Base-by-base conservation (phyloP, 2,797 vertebrate species). In the Tadarida brasiliensis region DNA sequence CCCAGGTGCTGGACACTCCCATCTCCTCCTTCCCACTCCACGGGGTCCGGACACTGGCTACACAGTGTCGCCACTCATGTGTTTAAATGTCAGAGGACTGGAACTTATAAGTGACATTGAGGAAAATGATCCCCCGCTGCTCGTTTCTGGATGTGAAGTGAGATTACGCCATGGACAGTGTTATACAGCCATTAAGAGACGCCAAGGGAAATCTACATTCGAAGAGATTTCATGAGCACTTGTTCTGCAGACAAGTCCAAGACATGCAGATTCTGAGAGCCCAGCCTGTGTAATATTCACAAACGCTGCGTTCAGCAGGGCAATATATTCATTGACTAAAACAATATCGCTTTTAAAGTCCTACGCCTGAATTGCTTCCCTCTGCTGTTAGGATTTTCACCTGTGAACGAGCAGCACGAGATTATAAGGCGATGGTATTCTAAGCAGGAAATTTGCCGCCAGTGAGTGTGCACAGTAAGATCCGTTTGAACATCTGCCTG, bases 11-110 rank as follows among this genome's bases (percentile, higher is more conserved):
- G 3, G 39, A 44, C 39, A 44, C 39, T 4, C 4, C 26, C 26
- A 26, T 49, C 30, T 33, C 24, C 1, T 91, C 30, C 61, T 68
- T 26, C 24, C 35, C 19, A 68, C 7, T 26, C 2, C 9, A 12
- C 15, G 11, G 0, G 20, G 26, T 28, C 35, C 81, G 35, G 28
- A 57, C 19, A 4, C 28, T 28, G 26, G 35, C 24, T 0, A 0
- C 12, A 83, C 51, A 49, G 20, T 44, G 22, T 33, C 59, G 76
- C 74, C 65, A 39, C 67, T 47, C 10, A 2, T 19, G 24, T 33
- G 54, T 86, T 68, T 54, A 71, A 92, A 49, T 44, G 11, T 73
- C 82, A 94, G 59, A 87, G 76, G 74, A 15, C 7, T 83, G 49
- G 87, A 51, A 47, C 30, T 81, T 30, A 14, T 24, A 70, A 87